phyloP scores from a whole-genome alignment of 53 echinoderm and acorn worm genomes.

The Paelopatides confundens region DNA sequence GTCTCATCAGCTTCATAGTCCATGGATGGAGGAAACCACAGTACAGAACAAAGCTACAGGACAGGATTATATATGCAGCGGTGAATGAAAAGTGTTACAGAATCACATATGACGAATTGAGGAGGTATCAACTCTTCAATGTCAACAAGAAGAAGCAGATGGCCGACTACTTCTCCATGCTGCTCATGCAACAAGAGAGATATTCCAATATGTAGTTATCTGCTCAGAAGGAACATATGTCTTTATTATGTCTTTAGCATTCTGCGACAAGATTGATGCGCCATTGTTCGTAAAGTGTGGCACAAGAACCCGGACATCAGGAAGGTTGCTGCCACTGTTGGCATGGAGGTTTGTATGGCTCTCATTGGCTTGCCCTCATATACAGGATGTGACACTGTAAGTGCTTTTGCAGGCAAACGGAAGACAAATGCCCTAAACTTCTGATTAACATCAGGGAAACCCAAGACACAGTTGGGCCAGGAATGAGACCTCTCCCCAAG shows the following conservation, averaged over 20 bases:
- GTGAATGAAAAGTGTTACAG: slow-evolving; percentile 15
- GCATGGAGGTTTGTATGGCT: slow-evolving; percentile 30
- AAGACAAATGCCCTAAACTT: slow-evolving; percentile 54
- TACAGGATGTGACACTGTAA: too few species aligned
- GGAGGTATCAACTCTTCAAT: too few species aligned
- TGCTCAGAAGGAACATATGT: slow-evolving; percentile 46
- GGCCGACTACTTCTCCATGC: too few species aligned
- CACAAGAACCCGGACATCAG: slow-evolving; percentile 23
- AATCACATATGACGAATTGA: too few species aligned
- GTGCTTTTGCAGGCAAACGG: too few species aligned
- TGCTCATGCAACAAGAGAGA: not conserved
- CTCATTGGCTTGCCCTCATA: slow-evolving; percentile 46
- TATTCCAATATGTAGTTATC: too few species aligned
- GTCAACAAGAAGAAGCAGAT: too few species aligned
- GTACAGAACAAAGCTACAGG: too few species aligned
- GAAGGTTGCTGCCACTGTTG: too few species aligned
- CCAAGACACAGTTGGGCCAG: slow-evolving; percentile 45
- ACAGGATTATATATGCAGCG: too few species aligned
- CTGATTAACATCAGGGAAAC: not conserved
- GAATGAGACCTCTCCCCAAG: too few species aligned
- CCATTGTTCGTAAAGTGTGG: slow-evolving; percentile 35
- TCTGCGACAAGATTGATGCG: not conserved
- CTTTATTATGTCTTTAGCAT: slow-evolving; percentile 12
- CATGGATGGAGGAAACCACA: not conserved
- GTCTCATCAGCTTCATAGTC: slow-evolving; percentile 10